A percentile compares a stretch with the other conserved stretches of the same genome.
phyloP scores from a whole-genome alignment of 2,888 invertebrate species.

The Octodonta nipae region DNA sequence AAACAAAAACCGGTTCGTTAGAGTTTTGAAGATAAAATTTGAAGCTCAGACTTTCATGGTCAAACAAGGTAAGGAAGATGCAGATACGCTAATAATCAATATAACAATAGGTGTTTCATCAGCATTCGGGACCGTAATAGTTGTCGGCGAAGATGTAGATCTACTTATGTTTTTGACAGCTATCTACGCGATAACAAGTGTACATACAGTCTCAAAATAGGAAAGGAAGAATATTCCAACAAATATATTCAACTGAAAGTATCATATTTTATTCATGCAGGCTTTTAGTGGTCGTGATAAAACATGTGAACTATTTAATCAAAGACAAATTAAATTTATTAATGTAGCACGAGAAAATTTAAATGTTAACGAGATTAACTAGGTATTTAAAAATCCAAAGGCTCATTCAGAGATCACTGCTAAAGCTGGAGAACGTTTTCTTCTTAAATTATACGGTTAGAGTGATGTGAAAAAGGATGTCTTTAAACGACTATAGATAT shows the following conservation, averaged over 20 bases:
- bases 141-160: too few species aligned
- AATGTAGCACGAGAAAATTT: conserved; percentile 10
- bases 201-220: conserved; percentile 11
- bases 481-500: not conserved
- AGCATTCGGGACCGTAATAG: conserved; percentile 11
- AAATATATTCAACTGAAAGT: conserved; percentile 15
- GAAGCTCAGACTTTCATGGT: conserved; percentile 11
- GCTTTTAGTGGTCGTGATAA: conserved; percentile 19
- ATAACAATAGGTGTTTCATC: conserved; percentile 11
- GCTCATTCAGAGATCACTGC: conserved; percentile 12
- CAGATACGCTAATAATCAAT: too few species aligned
- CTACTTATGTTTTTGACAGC: conserved; percentile 12
- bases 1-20: too few species aligned
- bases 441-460: conserved; percentile 4
- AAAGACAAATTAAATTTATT: conserved; percentile 16
- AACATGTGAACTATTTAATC: conserved; percentile 18
- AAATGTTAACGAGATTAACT: conserved; percentile 12
- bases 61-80: conserved; percentile 14
- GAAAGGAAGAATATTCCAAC: conserved; percentile 12
- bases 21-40: conserved; percentile 13
- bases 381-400: conserved; percentile 11
- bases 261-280: conserved; percentile 18
- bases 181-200: conserved; percentile 6
- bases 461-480: conserved; percentile 4
- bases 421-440: conserved; percentile 4